These are phyloP conservation scores for Tragelaphus eurycerus DNA, from an alignment of 2,797 vertebrate species.

Conservation along the genomic window DNA sequence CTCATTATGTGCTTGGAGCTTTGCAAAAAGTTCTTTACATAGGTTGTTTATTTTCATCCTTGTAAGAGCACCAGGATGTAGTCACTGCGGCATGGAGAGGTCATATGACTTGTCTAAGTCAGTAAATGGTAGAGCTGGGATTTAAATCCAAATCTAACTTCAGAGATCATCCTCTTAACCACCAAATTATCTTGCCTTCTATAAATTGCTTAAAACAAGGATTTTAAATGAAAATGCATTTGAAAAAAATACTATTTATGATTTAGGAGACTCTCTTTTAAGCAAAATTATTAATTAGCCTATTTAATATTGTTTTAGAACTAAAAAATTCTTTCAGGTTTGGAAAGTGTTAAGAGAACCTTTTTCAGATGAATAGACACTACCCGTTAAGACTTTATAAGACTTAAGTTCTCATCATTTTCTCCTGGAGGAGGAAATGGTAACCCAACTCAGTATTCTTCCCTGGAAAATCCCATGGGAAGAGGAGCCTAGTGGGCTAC, in stretches of 20 bases:
- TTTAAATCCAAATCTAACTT: constrained; percentile 22
- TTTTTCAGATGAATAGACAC: background rate
- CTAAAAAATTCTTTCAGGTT: background rate
- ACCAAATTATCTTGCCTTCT: background rate
- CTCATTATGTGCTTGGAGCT: background rate
- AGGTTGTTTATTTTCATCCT: background rate
- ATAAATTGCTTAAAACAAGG: background rate
- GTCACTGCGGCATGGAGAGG: background rate
- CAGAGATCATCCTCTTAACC: background rate
- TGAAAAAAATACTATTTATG: background rate
- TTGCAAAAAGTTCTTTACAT: background rate
- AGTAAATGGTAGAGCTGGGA: background rate
- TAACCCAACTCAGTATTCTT: background rate
- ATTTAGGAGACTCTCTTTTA: background rate
- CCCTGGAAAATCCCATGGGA: background rate
- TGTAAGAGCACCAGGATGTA: background rate
- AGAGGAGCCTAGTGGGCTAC: background rate
- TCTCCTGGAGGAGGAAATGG: background rate
- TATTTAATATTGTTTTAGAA: background rate
- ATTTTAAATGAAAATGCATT: background rate
- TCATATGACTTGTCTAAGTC: background rate
- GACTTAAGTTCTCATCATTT: background rate
- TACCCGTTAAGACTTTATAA: background rate
- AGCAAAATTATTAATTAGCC: background rate
- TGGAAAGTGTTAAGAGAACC: background rate